A percentile compares a stretch with the other conserved stretches of the same genome.
These are phyloP conservation scores for Smithornis capensis DNA, from an alignment of 2,113 vertebrate genomes.

Conservation along the genomic window DNA sequence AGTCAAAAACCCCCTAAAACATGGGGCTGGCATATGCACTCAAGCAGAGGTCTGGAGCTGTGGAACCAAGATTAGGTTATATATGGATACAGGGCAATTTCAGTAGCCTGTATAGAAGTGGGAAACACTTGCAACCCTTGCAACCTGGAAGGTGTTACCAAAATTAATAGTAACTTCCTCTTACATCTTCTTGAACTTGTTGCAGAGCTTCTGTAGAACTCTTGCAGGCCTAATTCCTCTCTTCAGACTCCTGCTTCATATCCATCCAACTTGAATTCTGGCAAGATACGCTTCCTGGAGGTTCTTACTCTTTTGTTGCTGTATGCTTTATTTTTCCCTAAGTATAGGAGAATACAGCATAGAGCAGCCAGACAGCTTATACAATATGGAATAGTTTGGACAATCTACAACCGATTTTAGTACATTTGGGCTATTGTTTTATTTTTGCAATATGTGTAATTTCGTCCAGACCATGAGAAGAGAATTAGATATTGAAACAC, in stretches of 20 bases:
- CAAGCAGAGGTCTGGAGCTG: background rate
- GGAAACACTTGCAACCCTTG: background rate
- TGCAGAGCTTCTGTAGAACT: background rate
- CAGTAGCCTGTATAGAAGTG: background rate
- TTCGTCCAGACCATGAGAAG: background rate
- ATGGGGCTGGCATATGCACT: background rate
- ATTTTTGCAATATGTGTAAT: background rate
- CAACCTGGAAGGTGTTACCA: background rate
- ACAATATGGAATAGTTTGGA: background rate
- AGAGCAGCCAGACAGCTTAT: background rate
- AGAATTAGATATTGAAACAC: background rate
- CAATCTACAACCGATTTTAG: background rate
- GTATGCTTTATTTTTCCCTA: background rate
- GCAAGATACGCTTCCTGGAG: background rate
- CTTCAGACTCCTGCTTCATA: background rate
- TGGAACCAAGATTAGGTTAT: background rate
- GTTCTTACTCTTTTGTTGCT: background rate
- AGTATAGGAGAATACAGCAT: background rate
- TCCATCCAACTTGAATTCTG: background rate
- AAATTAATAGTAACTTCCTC: background rate
- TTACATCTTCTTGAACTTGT: background rate
- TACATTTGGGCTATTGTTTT: background rate
- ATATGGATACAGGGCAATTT: background rate
- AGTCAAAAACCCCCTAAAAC: background rate
- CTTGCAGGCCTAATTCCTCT: background rate